Evolutionary conservation across 2,113 vertebrate species (phyloP).

Genomic region (Naja naja): DNA sequence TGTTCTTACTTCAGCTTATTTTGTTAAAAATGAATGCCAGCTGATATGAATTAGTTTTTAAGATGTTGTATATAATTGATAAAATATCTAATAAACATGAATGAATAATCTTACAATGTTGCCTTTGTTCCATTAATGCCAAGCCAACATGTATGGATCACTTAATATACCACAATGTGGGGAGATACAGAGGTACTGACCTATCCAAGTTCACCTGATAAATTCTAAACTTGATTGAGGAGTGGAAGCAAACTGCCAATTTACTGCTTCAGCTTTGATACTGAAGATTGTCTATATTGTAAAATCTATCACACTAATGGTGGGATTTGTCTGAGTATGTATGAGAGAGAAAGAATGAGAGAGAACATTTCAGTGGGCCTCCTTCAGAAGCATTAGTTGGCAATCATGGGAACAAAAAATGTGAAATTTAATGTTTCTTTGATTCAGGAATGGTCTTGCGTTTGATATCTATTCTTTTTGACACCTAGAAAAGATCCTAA

Average conservation of each 20-base stretch:
- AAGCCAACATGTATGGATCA: not conserved
- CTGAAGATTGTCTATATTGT: not conserved
- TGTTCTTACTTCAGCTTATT: not conserved
- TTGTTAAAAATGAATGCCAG: not conserved
- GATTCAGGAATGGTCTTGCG: not conserved
- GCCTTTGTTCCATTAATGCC: not conserved
- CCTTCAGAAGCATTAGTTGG: not conserved
- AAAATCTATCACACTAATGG: not conserved
- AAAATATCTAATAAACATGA: not conserved
- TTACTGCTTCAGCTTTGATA: not conserved
- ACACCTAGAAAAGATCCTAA: not conserved
- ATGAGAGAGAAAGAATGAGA: not conserved
- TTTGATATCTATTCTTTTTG: not conserved
- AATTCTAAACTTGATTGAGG: not conserved
- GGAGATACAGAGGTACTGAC: not conserved
- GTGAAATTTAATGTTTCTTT: not conserved
- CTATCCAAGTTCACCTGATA: not conserved
- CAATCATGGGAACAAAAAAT: not conserved
- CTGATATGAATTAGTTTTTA: not conserved
- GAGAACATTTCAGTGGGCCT: not conserved
- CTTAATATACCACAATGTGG: not conserved
- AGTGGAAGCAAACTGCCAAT: not conserved
- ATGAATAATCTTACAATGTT: not conserved
- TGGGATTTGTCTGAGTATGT: not conserved
- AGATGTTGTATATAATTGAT: not conserved